Percentiles rank a stretch among this genome's conserved stretches.
These are phyloP conservation scores for Tetanocera ferruginea DNA, from an alignment of 2,888 invertebrate genomes.

Conservation along the genomic window DNA sequence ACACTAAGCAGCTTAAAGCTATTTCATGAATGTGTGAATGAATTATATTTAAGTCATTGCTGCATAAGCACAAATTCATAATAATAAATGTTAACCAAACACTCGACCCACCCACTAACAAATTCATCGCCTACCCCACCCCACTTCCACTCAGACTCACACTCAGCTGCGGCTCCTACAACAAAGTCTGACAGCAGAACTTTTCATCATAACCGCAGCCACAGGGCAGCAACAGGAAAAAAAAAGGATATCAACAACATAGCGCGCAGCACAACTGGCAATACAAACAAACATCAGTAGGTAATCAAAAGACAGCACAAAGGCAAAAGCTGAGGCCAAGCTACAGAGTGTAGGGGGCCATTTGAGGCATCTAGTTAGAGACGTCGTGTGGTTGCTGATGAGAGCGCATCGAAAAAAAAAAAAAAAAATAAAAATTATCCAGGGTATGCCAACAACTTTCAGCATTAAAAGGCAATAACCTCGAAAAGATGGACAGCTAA, in stretches of 20 bases:
- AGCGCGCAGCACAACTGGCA: background rate
- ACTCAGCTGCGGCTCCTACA: background rate
- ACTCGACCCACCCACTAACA: background rate
- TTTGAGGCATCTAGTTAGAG: background rate
- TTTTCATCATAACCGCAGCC: constrained; percentile 3
- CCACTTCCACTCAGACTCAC: background rate
- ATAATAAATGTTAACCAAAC: background rate
- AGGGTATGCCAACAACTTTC: constrained; percentile 50
- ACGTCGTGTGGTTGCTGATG: too few relatives aligned
- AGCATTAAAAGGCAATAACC: constrained; percentile 53
- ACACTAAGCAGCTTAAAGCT: too few relatives aligned
- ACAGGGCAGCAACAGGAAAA: background rate
- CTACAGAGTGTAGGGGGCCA: background rate
- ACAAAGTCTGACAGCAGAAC: background rate
- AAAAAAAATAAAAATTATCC: background rate
- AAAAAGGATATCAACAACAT: constrained; percentile 11
- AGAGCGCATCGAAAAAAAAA: background rate
- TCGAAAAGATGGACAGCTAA: constrained; percentile 56
- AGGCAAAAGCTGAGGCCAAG: background rate
- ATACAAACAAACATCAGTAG: background rate
- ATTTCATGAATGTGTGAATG: too few relatives aligned
- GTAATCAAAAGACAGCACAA: background rate
- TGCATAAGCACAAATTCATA: constrained; percentile 12
- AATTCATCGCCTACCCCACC: background rate
- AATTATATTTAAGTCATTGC: too few relatives aligned